Evolutionary conservation across 2,113 vertebrate species (phyloP).

Genomic region (Indicator indicator): DNA sequence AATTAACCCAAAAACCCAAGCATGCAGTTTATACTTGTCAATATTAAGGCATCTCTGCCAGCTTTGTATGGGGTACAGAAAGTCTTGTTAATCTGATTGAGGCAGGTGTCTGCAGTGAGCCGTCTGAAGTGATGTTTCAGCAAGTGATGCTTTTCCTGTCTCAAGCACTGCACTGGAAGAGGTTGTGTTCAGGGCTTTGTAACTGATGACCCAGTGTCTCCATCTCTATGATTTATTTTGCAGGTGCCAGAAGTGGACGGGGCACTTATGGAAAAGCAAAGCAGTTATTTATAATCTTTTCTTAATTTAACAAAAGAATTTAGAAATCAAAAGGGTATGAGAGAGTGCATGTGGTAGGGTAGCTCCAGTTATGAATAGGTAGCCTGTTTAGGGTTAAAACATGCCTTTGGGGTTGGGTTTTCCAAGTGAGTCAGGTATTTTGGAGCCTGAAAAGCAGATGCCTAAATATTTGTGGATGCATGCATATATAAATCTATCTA

Average conservation of each 20-base stretch:
- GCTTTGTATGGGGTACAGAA: neutral
- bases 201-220: neutral
- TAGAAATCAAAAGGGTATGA: neutral
- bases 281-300: neutral
- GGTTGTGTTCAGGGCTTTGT: neutral
- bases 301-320: neutral
- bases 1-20: conserved; percentile 1
- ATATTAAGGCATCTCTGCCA: neutral
- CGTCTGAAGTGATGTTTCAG: rapidly evolving
- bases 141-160: neutral
- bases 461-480: neutral
- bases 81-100: neutral
- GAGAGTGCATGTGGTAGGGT: neutral
- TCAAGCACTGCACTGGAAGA: neutral
- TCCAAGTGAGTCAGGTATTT: neutral
- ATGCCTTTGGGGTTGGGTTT: neutral
- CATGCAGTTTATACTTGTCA: neutral
- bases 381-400: neutral
- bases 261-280: neutral
- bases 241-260: neutral
- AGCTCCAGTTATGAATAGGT: neutral
- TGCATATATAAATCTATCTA: neutral
- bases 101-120: neutral
- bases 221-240: neutral
- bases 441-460: neutral